phyloP scores from a whole-genome alignment of 64 coral and sea anemone species.

The Montipora foliosa region DNA sequence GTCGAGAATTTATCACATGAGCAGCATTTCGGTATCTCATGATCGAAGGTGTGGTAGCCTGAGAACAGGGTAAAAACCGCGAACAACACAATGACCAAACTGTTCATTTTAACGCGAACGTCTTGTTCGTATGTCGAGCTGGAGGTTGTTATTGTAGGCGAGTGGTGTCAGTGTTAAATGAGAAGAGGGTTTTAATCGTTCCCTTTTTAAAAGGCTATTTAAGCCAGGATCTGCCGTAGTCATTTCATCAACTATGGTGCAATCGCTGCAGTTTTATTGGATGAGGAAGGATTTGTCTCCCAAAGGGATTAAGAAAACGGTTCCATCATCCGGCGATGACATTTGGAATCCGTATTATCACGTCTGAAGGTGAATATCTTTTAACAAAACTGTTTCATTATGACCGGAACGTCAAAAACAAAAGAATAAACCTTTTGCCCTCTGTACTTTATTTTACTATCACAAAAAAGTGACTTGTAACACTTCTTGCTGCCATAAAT shows the following conservation, averaged over 20 bases:
- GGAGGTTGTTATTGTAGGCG: background rate
- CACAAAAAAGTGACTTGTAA: too few relatives aligned
- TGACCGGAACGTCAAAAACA: background rate
- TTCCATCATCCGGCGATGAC: background rate
- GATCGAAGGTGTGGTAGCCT: too few relatives aligned
- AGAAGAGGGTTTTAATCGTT: background rate
- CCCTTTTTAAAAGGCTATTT: slow-evolving; percentile 24
- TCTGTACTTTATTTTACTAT: too few relatives aligned
- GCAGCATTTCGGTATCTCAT: background rate
- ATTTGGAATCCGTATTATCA: background rate
- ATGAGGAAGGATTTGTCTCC: slow-evolving; percentile 47
- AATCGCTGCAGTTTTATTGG: slow-evolving; percentile 9
- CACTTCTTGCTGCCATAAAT: too few relatives aligned
- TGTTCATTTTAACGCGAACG: background rate
- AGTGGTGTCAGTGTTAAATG: slow-evolving; percentile 30
- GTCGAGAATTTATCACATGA: background rate
- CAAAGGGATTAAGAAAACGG: slow-evolving; percentile 4
- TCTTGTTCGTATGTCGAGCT: background rate
- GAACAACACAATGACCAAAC: background rate
- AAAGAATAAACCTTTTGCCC: too few relatives aligned
- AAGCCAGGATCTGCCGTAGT: background rate
- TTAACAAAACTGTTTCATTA: background rate
- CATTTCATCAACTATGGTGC: slow-evolving; percentile 19
- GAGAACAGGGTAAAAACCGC: background rate
- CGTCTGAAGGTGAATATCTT: background rate